Evolutionary conservation across 2,797 vertebrate species (phyloP), one percentile per base, ranked within the genome.

Genomic region (Gadopsis bispinosus): DNA sequence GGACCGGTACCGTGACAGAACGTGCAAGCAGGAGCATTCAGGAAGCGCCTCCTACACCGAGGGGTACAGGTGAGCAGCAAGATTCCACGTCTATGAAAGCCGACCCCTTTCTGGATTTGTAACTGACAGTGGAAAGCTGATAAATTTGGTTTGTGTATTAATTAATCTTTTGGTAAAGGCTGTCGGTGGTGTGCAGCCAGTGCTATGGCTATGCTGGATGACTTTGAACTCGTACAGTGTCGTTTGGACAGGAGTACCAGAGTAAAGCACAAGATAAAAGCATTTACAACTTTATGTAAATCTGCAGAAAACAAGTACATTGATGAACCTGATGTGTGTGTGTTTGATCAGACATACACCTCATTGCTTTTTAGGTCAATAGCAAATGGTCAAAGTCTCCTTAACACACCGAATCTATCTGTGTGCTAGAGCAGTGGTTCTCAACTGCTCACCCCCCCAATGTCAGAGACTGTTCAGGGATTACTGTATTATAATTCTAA

Each of bases 31-130:
- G 67, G 91, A 89, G 16, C 88, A 82, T 54, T 59, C 79, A 71
- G 85, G 79, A 43, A 77, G 73, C 37, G 37, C 37, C 26, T 55
- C 75, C 51, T 75, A 88, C 51, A 31, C 69, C 20, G 89, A 91
- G 16, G 89, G 93, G 60, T 70, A 90, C 85, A 92, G 92, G 94
- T 95, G 79, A 86, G 83, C 29, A 5, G 1, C 4, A 7, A 22
- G 2, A 51, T 12, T 41, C 1, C 1, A 29, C 39, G 3, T 80
- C 19, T 54, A 0, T 35, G 13, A 45, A 41, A 39, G 45, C 41
- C 8, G 3, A 41, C 3, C 4, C 9, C 10, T 14, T 66, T n/a
- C 16, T 7, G 29, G 39, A 62, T 54, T 20, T 22, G 8, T 55
- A 48, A 29, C 20, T 58, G 20, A 41, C 11, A 9, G 31, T 0